A percentile compares a stretch with the other conserved stretches of the same genome.
phyloP scores from a whole-genome alignment of 2,797 vertebrate species.

The Xiphophorus birchmanni region DNA sequence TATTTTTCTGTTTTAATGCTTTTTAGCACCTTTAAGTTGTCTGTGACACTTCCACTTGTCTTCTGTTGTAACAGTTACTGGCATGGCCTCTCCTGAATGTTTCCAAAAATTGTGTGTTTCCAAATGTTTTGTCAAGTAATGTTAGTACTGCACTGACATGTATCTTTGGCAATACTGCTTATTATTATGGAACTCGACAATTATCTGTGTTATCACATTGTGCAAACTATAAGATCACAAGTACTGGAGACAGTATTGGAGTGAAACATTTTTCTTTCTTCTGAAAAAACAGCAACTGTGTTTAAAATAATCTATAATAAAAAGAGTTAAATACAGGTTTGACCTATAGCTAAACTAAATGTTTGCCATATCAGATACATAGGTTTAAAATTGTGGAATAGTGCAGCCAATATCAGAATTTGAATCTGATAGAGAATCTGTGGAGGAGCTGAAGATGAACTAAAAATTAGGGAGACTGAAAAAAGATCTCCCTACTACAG shows the following conservation, averaged over 20 bases:
- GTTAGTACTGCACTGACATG: neutral
- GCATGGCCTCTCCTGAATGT: neutral
- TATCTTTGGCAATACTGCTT: neutral
- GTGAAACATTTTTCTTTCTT: no score
- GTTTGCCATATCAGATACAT: neutral
- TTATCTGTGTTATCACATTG: neutral
- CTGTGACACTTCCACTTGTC: constrained; percentile 44
- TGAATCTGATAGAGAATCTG: neutral
- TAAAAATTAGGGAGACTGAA: neutral
- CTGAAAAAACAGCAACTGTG: neutral
- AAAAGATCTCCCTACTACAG: neutral
- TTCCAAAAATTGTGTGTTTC: neutral
- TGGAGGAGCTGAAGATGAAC: neutral
- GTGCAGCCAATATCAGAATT: neutral
- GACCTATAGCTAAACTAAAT: neutral
- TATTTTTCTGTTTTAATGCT: constrained; percentile 47
- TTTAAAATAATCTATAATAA: neutral
- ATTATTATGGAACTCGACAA: neutral
- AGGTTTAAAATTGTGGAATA: neutral
- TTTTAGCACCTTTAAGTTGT: constrained; percentile 46
- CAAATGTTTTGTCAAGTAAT: neutral
- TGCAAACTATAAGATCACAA: no score
- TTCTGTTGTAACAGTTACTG: neutral
- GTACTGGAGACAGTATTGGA: no score
- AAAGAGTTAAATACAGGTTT: neutral